Evolutionary conservation across 2,888 invertebrate genomes (phyloP).

Genomic region (Stenichneumon culpator): DNA sequence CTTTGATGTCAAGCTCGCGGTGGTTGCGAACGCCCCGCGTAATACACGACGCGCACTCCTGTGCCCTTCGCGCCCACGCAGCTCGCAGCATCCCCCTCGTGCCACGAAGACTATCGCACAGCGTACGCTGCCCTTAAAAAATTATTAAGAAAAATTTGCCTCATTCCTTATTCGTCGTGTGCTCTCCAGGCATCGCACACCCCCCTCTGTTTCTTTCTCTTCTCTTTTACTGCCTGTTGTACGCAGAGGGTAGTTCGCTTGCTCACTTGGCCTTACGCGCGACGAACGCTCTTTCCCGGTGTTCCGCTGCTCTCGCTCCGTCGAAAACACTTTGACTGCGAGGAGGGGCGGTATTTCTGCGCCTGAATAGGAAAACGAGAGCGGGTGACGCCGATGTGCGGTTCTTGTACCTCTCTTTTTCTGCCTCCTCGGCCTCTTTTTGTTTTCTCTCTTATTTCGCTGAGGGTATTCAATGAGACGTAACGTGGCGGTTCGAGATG

Average conservation of each 20-base stretch:
- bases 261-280: slow-evolving; percentile 43
- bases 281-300: slow-evolving; percentile 21
- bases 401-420: slow-evolving; percentile 38
- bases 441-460: slow-evolving; percentile 38
- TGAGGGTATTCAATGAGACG: slow-evolving; percentile 69
- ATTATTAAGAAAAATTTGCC: slow-evolving; percentile 72
- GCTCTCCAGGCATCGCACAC: slow-evolving; percentile 23
- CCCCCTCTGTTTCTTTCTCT: slow-evolving; percentile 35
- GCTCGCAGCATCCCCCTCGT: slow-evolving; percentile 59
- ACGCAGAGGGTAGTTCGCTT: slow-evolving; percentile 23
- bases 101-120: slow-evolving; percentile 45
- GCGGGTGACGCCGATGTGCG: slow-evolving; percentile 31
- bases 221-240: slow-evolving; percentile 38
- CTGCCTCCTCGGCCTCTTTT: slow-evolving; percentile 17
- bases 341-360: slow-evolving; percentile 32
- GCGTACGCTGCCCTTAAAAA: slow-evolving; percentile 66
- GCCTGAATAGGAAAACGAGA: slow-evolving; percentile 43
- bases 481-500: slow-evolving; percentile 59
- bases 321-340: slow-evolving; percentile 65
- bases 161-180: slow-evolving; percentile 32
- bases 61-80: slow-evolving; percentile 37
- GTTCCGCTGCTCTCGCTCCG: slow-evolving; percentile 40
- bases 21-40: slow-evolving; percentile 69
- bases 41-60: slow-evolving; percentile 69
- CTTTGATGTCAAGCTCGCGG: slow-evolving; percentile 81